Evolutionary conservation across 2,113 vertebrate species (phyloP), one percentile per base, ranked within the genome.

Genomic region (Tyto alba): DNA sequence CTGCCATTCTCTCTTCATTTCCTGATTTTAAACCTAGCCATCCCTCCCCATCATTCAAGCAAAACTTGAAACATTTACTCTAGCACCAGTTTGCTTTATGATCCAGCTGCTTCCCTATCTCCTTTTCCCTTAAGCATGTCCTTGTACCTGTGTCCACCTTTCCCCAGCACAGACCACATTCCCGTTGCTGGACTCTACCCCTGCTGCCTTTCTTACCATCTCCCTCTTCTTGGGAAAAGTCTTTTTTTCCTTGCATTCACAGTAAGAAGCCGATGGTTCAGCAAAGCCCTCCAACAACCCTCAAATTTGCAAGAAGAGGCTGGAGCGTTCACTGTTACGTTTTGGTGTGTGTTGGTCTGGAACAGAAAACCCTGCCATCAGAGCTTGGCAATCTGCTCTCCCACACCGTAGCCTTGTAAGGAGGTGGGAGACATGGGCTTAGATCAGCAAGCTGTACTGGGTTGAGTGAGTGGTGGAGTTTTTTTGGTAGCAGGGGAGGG

Each of bases 221-320:
- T 53, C 21, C 5, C 9, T 15, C 63, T 40, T 78, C 56, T 32
- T 20, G 10, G 16, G 40, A 80, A 47, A 18, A 60, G 30, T 32
- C 74, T 34, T 32, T 79, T 34, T 36, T 19, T 16, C 36, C 15
- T 83, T 21, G n/a, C 30, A 4, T 20, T 85, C 62, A 16, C 9
- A 13, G 0, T 2, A 16, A 3, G 40, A 92, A 59, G 32, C 14
- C 29, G 64, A 13, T 0, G 5, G 23, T 20, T 59, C 20, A 50
- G 6, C 0, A 1, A 90, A 80, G 48, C 17, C 16, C 45, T 52
- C 7, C 29, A 60, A 5, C 8, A 73, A 59, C 11, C 13, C 50
- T 36, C 21, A 21, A 38, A 57, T 6, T 57, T 45, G 30, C 64
- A 84, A 26, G 67, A 20, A 13, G 20, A 85, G 23, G 23, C 30